Evolutionary conservation across 2,797 vertebrate genomes (phyloP), one percentile per base, ranked within the genome.

Genomic region (Rachycentron canadum): DNA sequence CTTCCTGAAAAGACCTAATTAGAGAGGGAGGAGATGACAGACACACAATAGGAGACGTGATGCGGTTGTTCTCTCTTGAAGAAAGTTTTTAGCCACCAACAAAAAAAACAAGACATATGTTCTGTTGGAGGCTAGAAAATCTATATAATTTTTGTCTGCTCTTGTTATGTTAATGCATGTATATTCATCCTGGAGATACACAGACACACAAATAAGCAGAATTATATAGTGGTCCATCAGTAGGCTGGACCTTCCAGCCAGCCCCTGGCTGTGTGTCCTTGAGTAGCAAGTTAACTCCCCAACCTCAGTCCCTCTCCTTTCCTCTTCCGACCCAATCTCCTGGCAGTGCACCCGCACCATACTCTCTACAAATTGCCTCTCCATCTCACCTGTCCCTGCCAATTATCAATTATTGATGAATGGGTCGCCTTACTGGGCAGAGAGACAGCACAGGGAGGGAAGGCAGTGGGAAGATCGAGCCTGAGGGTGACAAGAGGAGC

Each of bases 321-420:
- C 60, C 69, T 50, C 73, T 82, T 79, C 47, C 0, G 72, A 90
- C 84, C 89, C 91, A 89, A 91, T 93, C 87, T 89, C 81, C 87
- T 90, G 90, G 90, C 92, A 86, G 69, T 52, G 89, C 83, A 93
- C 87, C 91, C 89, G 76, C 83, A 86, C 88, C 92, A 82, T 77
- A 92, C 92, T 92, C 90, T 90, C 89, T 79, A 93, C 93, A 95
- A 94, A 95, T 94, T 94, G 93, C 90, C 92, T 93, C 92, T 94
- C 93, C 92, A 90, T 94, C 95, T 94, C 93, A 95, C 93, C 93
- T 93, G 93, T 94, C 94, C 91, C 78, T 72, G 91, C 84, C 93
- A 93, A 94, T 95, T 94, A 95, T 96, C 93, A 95, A 95, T 95
- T 94, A 95, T 95, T 95, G 93, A 95, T 94, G 93, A 95, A 95